These are phyloP conservation scores for Mobula hypostoma DNA, from an alignment of 2,113 vertebrate genomes.

Conservation along the genomic window DNA sequence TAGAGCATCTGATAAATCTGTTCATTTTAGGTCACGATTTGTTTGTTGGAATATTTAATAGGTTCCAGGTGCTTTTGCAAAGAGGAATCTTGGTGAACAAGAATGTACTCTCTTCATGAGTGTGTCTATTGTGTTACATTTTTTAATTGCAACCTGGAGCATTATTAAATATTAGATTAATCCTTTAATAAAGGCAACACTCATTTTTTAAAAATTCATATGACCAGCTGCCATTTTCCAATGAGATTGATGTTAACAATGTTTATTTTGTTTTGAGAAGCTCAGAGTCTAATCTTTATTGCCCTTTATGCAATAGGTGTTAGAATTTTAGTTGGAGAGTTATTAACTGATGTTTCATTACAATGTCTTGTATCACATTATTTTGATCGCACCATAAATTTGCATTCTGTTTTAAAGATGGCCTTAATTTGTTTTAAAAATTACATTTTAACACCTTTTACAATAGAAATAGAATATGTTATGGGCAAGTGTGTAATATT, in stretches of 20 bases:
- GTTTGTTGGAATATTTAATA: slow-evolving; percentile 23
- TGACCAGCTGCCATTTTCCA: slow-evolving; percentile 7
- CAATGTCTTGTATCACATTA: not conserved
- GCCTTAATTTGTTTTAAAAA: slow-evolving; percentile 16
- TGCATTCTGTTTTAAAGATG: not conserved
- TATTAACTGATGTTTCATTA: slow-evolving; percentile 31
- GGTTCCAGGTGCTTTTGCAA: slow-evolving; percentile 11
- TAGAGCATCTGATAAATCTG: slow-evolving; percentile 26
- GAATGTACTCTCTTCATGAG: not conserved
- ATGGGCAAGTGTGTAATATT: slow-evolving; percentile 37
- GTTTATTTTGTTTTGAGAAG: slow-evolving; percentile 3
- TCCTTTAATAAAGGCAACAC: slow-evolving; percentile 24
- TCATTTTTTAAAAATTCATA: slow-evolving; percentile 28
- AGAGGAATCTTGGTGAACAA: not conserved
- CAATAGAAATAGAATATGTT: not conserved
- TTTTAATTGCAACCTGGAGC: slow-evolving; percentile 6
- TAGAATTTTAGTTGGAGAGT: slow-evolving; percentile 3
- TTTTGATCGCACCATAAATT: slow-evolving; percentile 5
- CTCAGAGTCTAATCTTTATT: slow-evolving; percentile 27
- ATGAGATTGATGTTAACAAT: not conserved
- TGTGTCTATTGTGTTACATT: not conserved
- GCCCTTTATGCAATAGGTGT: not conserved
- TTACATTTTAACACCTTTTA: not conserved
- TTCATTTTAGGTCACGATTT: not conserved
- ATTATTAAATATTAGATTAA: slow-evolving; percentile 35